Evolutionary conservation across 2,888 invertebrate genomes (phyloP), one percentile per base, ranked within the genome.

Genomic region (Latrodectus hesperus): DNA sequence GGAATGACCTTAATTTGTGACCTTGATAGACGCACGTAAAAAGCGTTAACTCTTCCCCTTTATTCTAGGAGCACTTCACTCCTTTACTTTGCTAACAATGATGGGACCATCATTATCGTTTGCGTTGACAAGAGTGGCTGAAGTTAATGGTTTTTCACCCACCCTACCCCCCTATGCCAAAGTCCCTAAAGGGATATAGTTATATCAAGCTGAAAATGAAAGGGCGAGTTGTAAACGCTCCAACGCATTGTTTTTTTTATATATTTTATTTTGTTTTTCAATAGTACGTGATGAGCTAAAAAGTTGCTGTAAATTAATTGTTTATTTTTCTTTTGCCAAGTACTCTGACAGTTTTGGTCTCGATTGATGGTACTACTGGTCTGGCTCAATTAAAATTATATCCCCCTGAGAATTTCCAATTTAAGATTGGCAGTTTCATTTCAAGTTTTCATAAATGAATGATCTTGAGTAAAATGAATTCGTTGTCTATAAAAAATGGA

Each of bases 1-100:
- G 14, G 72, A 81, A 87, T 87, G 81, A 87, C 86, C 81, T 81
- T 87, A 87, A 81, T 81, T 87, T 87, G 81, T 81, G 86, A 81
- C 81, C 86, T 87, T 87, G 86, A 87, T 87, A 81, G 77, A 60
- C 38, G 65, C 81, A 81, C 86, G 81, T 77, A 87, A 87, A 87
- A 87, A 81, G 77, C 65, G 86, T 81, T 87, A 87, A 81, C 77
- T 77, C 72, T 26, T 52, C 74, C 26, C 17, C 67, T 14, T 71
- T 55, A 53, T 73, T 73, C 26, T 26, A 22, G 26, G 22, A 22
- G 9, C 51, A 51, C n/a, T 51, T 53, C 65, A 73, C 51, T 53
- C 26, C 76, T 26, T 80, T 49, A 81, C 67, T 87, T 67, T 71
- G 67, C 76, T 72, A 87, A 87, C 86, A 87, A 81, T 87, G 86